Conservation (phyloP, 2,113 vertebrate species). For the Pipra filicauda region DNA sequence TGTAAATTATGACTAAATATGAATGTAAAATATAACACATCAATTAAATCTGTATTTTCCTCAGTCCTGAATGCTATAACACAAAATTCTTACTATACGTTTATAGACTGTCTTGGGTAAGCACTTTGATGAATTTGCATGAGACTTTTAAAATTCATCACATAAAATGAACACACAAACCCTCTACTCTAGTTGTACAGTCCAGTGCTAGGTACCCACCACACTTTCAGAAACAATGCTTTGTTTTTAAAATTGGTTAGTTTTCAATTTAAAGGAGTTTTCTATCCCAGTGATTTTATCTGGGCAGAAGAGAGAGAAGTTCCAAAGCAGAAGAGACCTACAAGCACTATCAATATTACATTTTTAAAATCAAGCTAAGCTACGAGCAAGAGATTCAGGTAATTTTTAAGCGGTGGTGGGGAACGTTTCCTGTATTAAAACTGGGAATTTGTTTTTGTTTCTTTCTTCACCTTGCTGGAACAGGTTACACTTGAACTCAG, state of each 20-base stretch:
- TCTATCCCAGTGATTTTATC: not conserved
- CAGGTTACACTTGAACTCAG: not conserved
- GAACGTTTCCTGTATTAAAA: not conserved
- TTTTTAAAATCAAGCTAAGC: not conserved
- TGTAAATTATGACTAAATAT: not conserved
- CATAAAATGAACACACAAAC: not conserved
- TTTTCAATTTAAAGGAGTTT: not conserved
- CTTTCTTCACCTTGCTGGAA: not conserved
- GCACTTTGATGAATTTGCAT: not conserved
- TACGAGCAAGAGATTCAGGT: not conserved
- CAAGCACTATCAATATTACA: not conserved
- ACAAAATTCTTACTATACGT: not conserved
- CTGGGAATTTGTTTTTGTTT: not conserved
- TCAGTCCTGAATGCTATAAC: not conserved
- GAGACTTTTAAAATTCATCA: not conserved
- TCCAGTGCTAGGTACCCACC: not conserved
- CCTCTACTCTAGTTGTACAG: not conserved
- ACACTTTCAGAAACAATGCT: not conserved
- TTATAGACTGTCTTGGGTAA: not conserved
- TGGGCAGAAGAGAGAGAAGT: not conserved
- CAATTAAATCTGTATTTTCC: not conserved
- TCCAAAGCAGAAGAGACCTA: not conserved
- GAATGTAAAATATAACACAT: not conserved
- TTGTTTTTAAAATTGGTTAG: not conserved
- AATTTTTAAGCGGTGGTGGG: fast-evolving